These are phyloP conservation scores for Hexactinellida sp. DNA, from an alignment of 37 sponge, comb jelly and placozoan species.

Conservation along the genomic window DNA sequence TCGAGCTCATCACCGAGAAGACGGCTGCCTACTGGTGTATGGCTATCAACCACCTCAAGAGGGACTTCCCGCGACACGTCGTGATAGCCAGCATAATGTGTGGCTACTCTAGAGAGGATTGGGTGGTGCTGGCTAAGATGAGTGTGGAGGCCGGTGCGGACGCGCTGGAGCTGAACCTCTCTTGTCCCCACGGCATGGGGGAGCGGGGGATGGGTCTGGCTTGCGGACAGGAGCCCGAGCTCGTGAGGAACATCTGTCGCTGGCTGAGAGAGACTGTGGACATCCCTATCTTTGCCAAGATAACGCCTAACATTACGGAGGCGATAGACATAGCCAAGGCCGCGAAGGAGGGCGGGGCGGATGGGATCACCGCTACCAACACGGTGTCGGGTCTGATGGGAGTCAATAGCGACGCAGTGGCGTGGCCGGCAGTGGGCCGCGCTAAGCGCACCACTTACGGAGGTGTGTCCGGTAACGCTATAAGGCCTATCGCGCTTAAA, in stretches of 20 bases:
- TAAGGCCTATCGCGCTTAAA: constrained; percentile 75
- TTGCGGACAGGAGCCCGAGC: constrained; percentile 80
- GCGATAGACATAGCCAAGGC: constrained; percentile 52
- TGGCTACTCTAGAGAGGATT: constrained; percentile 71
- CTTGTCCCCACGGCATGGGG: constrained; percentile 96
- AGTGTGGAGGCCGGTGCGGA: constrained; percentile 79
- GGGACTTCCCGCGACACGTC: constrained; percentile 70
- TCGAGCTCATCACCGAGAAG: constrained; percentile 91
- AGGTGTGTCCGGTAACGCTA: constrained; percentile 73
- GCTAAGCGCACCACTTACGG: constrained; percentile 78
- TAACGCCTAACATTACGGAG: constrained; percentile 66
- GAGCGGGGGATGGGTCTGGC: constrained; percentile 92
- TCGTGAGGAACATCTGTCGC: constrained; percentile 77
- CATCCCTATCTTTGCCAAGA: constrained; percentile 89
- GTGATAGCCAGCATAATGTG: constrained; percentile 92
- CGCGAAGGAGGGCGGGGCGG: constrained; percentile 71
- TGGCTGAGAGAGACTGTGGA: constrained; percentile 76
- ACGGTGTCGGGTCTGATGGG: constrained; percentile 93
- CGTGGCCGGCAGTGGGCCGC: constrained; percentile 75
- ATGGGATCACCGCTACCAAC: constrained; percentile 87
- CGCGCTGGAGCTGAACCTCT: constrained; percentile 87
- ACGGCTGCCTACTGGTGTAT: constrained; percentile 90
- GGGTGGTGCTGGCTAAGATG: constrained; percentile 53
- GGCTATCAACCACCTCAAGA: constrained; percentile 74
- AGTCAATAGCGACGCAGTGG: constrained; percentile 31